These are phyloP conservation scores for Cybosia mesomella DNA, from an alignment of 2,888 invertebrate species.

Conservation along the genomic window DNA sequence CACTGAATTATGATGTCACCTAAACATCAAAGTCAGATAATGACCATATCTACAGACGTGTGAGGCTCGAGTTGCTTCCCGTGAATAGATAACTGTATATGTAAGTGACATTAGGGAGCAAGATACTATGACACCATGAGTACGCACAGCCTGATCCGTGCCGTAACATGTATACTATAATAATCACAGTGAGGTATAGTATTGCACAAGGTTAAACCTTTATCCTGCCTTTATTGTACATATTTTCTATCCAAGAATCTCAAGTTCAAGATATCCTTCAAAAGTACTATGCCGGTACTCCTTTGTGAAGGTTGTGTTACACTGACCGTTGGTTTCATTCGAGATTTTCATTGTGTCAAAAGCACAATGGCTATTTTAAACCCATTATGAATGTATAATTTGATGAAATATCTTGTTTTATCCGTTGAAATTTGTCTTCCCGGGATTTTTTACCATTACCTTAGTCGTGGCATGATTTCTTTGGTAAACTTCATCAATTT, in stretches of 20 bases:
- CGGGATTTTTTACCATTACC: slow-evolving; percentile 42
- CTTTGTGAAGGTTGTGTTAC: slow-evolving; percentile 52
- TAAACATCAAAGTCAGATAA: neutral
- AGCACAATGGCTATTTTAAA: slow-evolving; percentile 71
- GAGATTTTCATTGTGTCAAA: slow-evolving; percentile 81
- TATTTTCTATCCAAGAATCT: slow-evolving; percentile 34
- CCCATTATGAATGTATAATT: slow-evolving; percentile 30
- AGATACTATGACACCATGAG: slow-evolving; percentile 1
- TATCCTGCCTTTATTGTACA: slow-evolving; percentile 6
- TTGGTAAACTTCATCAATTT: slow-evolving; percentile 25
- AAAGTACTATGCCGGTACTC: slow-evolving; percentile 16
- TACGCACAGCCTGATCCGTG: neutral
- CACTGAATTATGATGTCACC: neutral
- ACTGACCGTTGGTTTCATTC: slow-evolving; percentile 49
- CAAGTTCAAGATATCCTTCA: slow-evolving; percentile 23
- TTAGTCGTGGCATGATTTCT: slow-evolving; percentile 43
- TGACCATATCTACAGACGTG: too few species aligned
- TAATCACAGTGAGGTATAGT: neutral
- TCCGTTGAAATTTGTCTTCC: slow-evolving; percentile 62
- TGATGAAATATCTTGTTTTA: slow-evolving; percentile 37
- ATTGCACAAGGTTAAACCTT: neutral
- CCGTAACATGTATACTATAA: neutral
- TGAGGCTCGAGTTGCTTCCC: too few species aligned
- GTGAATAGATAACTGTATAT: neutral
- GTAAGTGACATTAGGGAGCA: neutral